Percentiles rank a stretch among this genome's conserved stretches.
phyloP scores from a whole-genome alignment of 1,140 invertebrate genomes.

The Melipona quadrifasciata region DNA sequence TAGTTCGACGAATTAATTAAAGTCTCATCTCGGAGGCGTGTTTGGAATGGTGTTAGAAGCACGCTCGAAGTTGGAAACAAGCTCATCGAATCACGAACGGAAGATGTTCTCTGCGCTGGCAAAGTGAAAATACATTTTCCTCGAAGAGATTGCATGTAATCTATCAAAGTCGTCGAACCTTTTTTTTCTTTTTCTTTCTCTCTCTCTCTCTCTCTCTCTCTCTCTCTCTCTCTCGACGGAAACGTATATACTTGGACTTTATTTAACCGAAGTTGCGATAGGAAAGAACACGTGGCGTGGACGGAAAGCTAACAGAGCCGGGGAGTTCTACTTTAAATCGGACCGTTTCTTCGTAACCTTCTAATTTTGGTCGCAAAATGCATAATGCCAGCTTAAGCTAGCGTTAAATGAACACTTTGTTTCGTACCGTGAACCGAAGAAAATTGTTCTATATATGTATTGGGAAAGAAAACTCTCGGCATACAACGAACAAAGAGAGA shows the following conservation, averaged over 20 bases:
- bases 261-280: neutral
- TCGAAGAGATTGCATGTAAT: neutral
- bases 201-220: neutral
- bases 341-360: neutral
- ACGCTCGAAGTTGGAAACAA: neutral
- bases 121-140: neutral
- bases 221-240: neutral
- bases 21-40: neutral
- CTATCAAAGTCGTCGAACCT: constrained; percentile 3
- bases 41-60: neutral
- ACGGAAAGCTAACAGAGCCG: constrained; percentile 3
- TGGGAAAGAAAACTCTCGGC: neutral
- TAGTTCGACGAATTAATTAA: constrained; percentile 2
- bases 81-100: neutral
- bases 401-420: neutral
- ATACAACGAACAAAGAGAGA: neutral
- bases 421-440: neutral
- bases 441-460: neutral
- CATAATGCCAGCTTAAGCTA: neutral
- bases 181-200: neutral
- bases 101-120: neutral
- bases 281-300: neutral
- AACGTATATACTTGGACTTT: neutral
- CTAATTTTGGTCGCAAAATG: neutral
- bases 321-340: constrained; percentile 31